Evolutionary conservation across 1,140 invertebrate species (phyloP), one percentile per base, ranked within the genome.

Genomic region (Procambarus virginalis): DNA sequence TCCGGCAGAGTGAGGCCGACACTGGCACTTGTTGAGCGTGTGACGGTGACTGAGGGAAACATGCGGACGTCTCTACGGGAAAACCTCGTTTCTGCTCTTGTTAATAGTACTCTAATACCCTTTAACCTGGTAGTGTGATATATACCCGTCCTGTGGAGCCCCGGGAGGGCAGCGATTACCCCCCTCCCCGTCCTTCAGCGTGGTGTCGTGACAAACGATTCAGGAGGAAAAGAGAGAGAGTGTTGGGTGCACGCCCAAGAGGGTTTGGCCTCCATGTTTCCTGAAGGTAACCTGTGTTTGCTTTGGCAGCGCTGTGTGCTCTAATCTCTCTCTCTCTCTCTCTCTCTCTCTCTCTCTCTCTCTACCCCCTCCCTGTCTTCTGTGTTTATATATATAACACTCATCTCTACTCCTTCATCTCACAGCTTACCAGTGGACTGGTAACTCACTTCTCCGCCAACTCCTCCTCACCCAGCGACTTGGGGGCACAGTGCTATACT

Each of bases 1-100:
- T 46, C 79, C 45, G 79, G n/a, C 79, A 81, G 79, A 34, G 51
- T 9, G 10, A 20, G n/a, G 4, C 3, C 17, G 20, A 12, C 55
- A 60, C 79, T 34, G 34, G 55, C 79, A 81, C 79, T 81, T 81
- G 79, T 81, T 81, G 79, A 81, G 51, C 60, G 17, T 34, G 20
- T 12, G 48, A 5, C 6, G 22, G 14, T 51, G 51, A 55, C 34
- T 34, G 55, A 12, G 12, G 12, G 64, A 68, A 17, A 17, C 10
- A 68, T 10, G 64, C 3, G 3, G 20, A 68, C 64, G 20, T 68
- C 64, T 20, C 12, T 68, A 17, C 64, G 64, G 64, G 10, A 68
- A 68, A 4, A 17, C 17, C 17, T 68, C 3, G 12, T 17, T 17
- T 68, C 10, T 68, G 64, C 17, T 68, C 17, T 20, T 20, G 3